These are phyloP conservation scores for Halocaridina rubra DNA, from an alignment of 2,888 invertebrate species.

Conservation along the genomic window DNA sequence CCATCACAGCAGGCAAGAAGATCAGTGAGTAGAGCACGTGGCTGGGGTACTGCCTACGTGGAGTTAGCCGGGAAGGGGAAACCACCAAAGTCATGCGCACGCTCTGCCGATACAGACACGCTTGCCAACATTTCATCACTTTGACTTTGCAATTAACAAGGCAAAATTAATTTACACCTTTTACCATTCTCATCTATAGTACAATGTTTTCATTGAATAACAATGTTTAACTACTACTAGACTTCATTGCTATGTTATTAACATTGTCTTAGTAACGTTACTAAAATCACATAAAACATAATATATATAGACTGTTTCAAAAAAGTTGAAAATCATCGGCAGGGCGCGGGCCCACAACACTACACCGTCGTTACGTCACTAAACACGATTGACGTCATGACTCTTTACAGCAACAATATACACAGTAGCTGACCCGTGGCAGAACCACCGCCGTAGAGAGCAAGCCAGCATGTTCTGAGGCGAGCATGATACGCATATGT, in stretches of 20 bases:
- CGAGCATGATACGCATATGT: conserved; percentile 37
- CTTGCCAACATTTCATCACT: background rate
- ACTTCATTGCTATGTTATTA: too few relatives aligned
- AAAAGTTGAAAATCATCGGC: conserved; percentile 18
- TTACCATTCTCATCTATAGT: too few relatives aligned
- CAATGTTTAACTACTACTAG: too few relatives aligned
- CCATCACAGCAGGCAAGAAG: conserved; percentile 82
- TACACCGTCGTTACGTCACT: conserved; percentile 45
- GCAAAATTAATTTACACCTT: too few relatives aligned
- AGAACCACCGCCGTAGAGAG: conserved; percentile 55
- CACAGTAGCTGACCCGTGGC: conserved; percentile 56
- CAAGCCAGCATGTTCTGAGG: conserved; percentile 48
- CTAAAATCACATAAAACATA: background rate
- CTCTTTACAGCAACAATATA: conserved; percentile 19
- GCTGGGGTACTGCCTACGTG: conserved; percentile 56
- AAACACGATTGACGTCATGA: conserved; percentile 46
- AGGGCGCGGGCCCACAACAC: conserved; percentile 37
- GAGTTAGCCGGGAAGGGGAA: conserved; percentile 38
- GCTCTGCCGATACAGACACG: conserved; percentile 49
- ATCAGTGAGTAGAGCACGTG: conserved; percentile 78
- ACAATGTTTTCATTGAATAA: too few relatives aligned
- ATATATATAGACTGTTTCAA: background rate
- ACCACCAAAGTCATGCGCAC: conserved; percentile 19
- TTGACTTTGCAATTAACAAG: too few relatives aligned
- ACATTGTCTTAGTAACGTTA: background rate